phyloP scores from a whole-genome alignment of 2,113 vertebrate species.

The Tauraco erythrolophus region DNA sequence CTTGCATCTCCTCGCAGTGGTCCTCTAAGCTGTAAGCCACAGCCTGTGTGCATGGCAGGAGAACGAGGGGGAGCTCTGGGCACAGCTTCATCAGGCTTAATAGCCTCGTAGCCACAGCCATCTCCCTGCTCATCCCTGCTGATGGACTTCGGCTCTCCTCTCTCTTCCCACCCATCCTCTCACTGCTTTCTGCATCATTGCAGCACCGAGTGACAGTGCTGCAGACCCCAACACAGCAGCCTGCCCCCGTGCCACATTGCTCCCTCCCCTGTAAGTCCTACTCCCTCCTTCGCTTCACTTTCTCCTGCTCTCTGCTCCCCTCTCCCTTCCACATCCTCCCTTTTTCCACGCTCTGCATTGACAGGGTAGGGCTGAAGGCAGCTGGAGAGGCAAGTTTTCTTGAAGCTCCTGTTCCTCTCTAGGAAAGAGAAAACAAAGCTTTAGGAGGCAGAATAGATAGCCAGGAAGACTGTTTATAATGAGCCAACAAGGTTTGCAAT shows the following conservation, averaged over 20 bases:
- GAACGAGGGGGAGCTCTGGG: background rate
- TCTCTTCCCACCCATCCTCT: background rate
- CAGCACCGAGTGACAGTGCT: background rate
- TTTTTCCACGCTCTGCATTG: background rate
- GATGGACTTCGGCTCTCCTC: background rate
- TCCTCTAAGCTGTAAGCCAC: background rate
- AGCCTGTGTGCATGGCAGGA: background rate
- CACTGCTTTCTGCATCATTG: background rate
- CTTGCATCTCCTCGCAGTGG: background rate
- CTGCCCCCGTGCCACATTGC: background rate
- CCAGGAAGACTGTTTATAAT: background rate
- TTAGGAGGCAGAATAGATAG: background rate
- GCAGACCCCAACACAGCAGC: rapidly evolving
- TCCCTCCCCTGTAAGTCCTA: background rate
- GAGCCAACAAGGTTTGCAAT: background rate
- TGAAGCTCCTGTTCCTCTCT: background rate
- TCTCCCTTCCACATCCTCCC: background rate
- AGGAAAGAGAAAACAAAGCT: background rate
- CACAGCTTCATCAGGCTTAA: background rate
- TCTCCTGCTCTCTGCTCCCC: background rate
- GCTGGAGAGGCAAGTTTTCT: background rate
- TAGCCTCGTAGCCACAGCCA: background rate
- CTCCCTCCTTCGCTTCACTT: background rate
- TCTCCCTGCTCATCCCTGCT: background rate
- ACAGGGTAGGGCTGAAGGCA: background rate